Conservation (phyloP, 2,797 vertebrate species). For the Karalla daura region DNA sequence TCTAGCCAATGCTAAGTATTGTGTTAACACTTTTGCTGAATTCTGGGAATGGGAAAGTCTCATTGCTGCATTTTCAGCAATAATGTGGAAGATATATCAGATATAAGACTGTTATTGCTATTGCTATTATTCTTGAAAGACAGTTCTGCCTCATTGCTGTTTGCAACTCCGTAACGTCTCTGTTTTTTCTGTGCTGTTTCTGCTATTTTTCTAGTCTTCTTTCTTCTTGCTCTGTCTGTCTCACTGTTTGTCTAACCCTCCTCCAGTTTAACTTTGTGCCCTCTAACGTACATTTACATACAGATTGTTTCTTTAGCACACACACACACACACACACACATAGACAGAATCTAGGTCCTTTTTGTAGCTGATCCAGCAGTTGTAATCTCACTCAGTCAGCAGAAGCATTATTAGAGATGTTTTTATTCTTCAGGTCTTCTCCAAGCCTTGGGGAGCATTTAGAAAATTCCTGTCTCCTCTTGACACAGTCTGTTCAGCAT, state of each 20-base stretch:
- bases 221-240: background rate
- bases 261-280: constrained; percentile 16
- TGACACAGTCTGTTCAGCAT: constrained; percentile 34
- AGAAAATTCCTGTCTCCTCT: constrained; percentile 25
- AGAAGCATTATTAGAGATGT: constrained; percentile 37
- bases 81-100: background rate
- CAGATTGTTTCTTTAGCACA: background rate
- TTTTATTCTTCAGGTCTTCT: constrained; percentile 25
- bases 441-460: background rate
- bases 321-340: background rate
- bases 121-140: no score
- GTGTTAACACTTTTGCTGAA: background rate
- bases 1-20: background rate
- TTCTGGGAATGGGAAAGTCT: background rate
- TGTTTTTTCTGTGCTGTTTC: background rate
- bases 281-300: background rate
- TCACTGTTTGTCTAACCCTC: background rate
- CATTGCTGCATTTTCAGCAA: background rate
- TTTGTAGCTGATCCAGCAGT: background rate
- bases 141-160: background rate
- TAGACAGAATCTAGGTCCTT: constrained; percentile 13
- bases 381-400: constrained; percentile 34
- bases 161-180: background rate
- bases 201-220: background rate
- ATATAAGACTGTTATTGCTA: background rate